Evolutionary conservation across 1,140 invertebrate species (phyloP).

Genomic region (Danaus melanippus): DNA sequence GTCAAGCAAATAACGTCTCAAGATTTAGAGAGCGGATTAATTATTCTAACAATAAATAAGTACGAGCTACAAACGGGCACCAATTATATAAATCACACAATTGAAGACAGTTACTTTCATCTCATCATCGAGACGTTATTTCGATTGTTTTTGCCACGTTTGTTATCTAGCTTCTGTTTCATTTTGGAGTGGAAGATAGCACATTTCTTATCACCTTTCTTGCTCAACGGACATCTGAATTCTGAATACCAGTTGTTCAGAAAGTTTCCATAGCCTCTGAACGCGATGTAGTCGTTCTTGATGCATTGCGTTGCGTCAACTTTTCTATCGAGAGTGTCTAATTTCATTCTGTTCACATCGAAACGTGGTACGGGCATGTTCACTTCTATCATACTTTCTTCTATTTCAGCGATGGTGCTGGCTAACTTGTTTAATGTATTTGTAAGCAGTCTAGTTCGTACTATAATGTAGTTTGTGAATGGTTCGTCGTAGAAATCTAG

Average conservation of each 20-base stretch:
- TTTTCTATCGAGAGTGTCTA: slow-evolving; percentile 36
- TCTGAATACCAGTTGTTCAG: slow-evolving; percentile 57
- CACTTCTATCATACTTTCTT: slow-evolving; percentile 43
- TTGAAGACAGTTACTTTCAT: slow-evolving; percentile 11
- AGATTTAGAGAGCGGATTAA: slow-evolving; percentile 47
- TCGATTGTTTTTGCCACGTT: slow-evolving; percentile 28
- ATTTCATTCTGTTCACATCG: slow-evolving; percentile 33
- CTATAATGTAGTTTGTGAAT: slow-evolving; percentile 43
- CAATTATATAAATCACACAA: slow-evolving; percentile 32
- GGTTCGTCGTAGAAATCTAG: slow-evolving; percentile 40
- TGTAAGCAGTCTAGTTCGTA: slow-evolving; percentile 38
- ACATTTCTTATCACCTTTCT: slow-evolving; percentile 39
- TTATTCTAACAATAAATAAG: slow-evolving; percentile 55
- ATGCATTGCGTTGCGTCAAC: slow-evolving; percentile 49
- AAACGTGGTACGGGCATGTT: slow-evolving; percentile 36
- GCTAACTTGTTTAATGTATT: slow-evolving; percentile 37
- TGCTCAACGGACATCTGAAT: slow-evolving; percentile 49
- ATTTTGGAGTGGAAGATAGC: slow-evolving; percentile 37
- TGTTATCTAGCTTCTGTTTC: slow-evolving; percentile 37
- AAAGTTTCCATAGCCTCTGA: slow-evolving; percentile 54
- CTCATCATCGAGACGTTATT: slow-evolving; percentile 25
- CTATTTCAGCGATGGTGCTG: slow-evolving; percentile 48
- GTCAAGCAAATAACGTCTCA: slow-evolving; percentile 51
- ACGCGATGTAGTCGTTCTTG: slow-evolving; percentile 53
- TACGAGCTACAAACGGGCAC: slow-evolving; percentile 39